Percentiles rank a stretch among this genome's conserved stretches.
These are phyloP conservation scores for Campoplex capitator DNA, from an alignment of 2,888 invertebrate genomes.

Conservation along the genomic window DNA sequence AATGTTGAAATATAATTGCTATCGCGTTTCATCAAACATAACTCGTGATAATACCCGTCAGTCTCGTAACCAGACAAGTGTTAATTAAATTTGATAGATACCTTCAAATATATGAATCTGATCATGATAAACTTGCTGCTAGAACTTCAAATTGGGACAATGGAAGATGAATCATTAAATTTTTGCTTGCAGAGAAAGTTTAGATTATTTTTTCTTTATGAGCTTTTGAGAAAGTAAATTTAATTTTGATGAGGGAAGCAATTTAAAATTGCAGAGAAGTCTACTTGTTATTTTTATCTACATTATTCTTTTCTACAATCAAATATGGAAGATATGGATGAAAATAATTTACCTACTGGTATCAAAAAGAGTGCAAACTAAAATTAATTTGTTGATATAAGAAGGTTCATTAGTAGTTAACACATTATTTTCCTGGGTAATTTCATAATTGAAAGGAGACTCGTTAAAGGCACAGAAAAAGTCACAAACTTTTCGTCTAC, in stretches of 20 bases:
- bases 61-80: background rate
- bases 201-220: background rate
- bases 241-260: background rate
- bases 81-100: slow-evolving; percentile 14
- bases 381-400: background rate
- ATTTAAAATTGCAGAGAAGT: no score
- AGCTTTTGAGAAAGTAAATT: background rate
- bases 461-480: background rate
- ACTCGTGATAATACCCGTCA: background rate
- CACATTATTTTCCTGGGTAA: background rate
- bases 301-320: background rate
- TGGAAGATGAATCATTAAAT: slow-evolving; percentile 25
- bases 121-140: slow-evolving; percentile 11
- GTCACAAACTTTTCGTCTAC: background rate
- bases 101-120: background rate
- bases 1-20: background rate
- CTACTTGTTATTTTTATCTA: no score
- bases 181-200: slow-evolving; percentile 39
- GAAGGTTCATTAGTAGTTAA: background rate
- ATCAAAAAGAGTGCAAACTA: background rate
- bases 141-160: slow-evolving; percentile 1
- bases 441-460: background rate
- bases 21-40: background rate
- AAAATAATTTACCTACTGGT: background rate
- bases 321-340: background rate